Evolutionary conservation across 1,140 invertebrate species (phyloP).

Genomic region (Megalopta genalis): DNA sequence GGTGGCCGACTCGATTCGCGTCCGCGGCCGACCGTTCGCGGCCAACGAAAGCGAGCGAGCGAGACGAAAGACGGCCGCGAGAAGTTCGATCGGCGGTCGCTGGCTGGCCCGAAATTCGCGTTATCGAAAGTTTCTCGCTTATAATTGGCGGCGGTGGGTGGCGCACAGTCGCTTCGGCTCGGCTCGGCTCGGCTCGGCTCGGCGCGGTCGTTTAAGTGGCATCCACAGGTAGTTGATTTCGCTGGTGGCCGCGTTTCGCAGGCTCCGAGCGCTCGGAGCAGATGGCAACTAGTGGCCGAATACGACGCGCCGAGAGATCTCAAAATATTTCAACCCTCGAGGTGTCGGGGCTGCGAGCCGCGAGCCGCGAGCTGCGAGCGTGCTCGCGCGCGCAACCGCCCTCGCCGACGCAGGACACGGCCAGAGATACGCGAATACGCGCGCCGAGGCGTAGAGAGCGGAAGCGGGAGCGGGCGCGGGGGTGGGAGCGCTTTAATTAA

Average conservation of each 20-base stretch:
- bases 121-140: constrained; percentile 43
- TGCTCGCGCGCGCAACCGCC: neutral
- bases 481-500: constrained; percentile 35
- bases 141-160: constrained; percentile 32
- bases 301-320: constrained; percentile 31
- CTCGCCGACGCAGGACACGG: too few species aligned
- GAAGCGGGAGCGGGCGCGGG: neutral
- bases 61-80: constrained; percentile 24
- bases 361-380: neutral
- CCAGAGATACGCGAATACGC: too few species aligned
- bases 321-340: constrained; percentile 28
- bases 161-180: neutral
- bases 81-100: neutral
- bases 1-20: too few species aligned
- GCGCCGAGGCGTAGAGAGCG: too few species aligned
- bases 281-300: constrained; percentile 49
- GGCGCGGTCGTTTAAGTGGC: constrained; percentile 65
- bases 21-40: too few species aligned
- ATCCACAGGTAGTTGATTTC: constrained; percentile 78
- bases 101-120: constrained; percentile 39
- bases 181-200: constrained; percentile 26
- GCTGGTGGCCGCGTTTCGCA: constrained; percentile 63
- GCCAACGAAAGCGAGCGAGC: neutral
- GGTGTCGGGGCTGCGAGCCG: neutral
- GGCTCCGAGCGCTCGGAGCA: constrained; percentile 25